phyloP scores from a whole-genome alignment of 2,888 invertebrate genomes.

The Amaurobius ferox region DNA sequence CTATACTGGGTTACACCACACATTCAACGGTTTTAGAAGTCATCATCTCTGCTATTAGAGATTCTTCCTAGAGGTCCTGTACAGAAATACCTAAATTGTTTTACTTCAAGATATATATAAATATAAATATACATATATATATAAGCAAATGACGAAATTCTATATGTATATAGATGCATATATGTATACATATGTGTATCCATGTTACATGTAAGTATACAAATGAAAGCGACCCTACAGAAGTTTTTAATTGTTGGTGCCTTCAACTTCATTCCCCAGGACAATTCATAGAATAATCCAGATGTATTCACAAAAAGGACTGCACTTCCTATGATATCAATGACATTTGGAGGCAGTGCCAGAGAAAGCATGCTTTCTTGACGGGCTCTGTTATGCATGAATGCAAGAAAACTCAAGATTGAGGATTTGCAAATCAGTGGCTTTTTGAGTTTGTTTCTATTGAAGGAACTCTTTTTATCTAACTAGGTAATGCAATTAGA shows the following conservation, averaged over 20 bases:
- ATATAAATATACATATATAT: too few relatives aligned
- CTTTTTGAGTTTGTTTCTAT: neutral
- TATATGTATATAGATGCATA: neutral
- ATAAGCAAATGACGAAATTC: neutral
- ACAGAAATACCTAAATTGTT: slow-evolving; percentile 29
- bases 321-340: slow-evolving; percentile 5
- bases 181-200: neutral
- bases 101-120: neutral
- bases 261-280: slow-evolving; percentile 60
- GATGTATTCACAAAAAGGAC: neutral
- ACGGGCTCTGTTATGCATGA: slow-evolving; percentile 1
- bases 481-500: slow-evolving; percentile 26
- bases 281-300: slow-evolving; percentile 20
- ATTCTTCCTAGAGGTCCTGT: slow-evolving; percentile 34
- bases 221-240: neutral
- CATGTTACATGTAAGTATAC: neutral
- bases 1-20: slow-evolving; percentile 1
- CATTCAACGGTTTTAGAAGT: slow-evolving; percentile 31
- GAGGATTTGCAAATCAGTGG: too few relatives aligned
- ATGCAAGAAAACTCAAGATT: neutral
- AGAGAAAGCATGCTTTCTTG: slow-evolving; percentile 20
- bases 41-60: slow-evolving; percentile 40
- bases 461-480: slow-evolving; percentile 23
- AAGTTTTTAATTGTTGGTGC: slow-evolving; percentile 64
- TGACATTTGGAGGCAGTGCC: too few relatives aligned